Evolutionary conservation across 2,113 vertebrate genomes (phyloP).

Genomic region (Candoia aspera): DNA sequence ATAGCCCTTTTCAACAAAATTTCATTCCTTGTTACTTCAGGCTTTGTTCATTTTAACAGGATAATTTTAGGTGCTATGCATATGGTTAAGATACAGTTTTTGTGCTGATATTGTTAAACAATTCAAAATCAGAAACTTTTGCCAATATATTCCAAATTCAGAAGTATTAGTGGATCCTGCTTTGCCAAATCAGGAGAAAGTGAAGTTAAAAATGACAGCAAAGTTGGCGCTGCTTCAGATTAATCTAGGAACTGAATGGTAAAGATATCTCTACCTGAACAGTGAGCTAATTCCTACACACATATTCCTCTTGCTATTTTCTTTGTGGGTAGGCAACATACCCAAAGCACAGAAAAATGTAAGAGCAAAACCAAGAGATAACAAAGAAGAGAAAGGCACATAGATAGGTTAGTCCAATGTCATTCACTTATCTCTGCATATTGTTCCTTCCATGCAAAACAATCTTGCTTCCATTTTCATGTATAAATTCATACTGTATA

Average conservation of each 20-base stretch:
- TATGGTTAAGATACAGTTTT: not conserved
- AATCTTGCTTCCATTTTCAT: not conserved
- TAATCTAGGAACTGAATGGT: conserved; percentile 48
- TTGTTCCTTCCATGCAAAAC: not conserved
- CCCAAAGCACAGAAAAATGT: not conserved
- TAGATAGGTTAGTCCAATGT: not conserved
- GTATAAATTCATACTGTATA: not conserved
- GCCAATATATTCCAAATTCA: not conserved
- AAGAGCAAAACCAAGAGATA: not conserved
- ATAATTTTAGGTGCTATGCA: not conserved
- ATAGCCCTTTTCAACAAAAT: not conserved
- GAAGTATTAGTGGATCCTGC: not conserved
- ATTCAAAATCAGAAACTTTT: not conserved
- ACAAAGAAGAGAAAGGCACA: not conserved
- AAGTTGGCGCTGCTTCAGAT: conserved; percentile 41
- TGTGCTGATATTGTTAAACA: not conserved
- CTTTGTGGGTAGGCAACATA: not conserved
- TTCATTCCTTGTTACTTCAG: not conserved
- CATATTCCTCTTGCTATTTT: not conserved
- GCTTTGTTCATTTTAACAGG: not conserved
- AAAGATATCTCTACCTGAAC: conserved; percentile 34
- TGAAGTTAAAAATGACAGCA: not conserved
- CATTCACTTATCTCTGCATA: not conserved
- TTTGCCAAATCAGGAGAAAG: conserved; percentile 40
- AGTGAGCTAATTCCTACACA: accelerated